phyloP scores from a whole-genome alignment of 1,140 invertebrate species.

The Drosophila arawakana region DNA sequence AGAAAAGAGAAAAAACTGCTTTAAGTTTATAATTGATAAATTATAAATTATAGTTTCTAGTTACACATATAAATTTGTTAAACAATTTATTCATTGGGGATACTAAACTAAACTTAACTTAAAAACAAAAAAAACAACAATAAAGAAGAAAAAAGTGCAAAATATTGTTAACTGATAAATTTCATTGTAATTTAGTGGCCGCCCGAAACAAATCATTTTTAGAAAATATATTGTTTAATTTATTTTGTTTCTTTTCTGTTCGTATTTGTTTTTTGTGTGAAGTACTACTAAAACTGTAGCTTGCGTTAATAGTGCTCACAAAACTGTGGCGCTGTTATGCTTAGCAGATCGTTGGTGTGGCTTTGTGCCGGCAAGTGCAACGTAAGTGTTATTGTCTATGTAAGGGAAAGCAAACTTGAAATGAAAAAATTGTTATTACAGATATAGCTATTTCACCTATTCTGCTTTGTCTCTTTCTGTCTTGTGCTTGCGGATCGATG shows the following conservation, averaged over 20 bases:
- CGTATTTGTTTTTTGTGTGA: background rate
- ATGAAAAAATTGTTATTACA: no score
- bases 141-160: conserved; percentile 28
- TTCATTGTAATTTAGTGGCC: conserved; percentile 35
- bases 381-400: no score
- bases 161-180: conserved; percentile 51
- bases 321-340: background rate
- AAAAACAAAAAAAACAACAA: conserved; percentile 2
- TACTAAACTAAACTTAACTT: conserved; percentile 22
- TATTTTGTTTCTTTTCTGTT: background rate
- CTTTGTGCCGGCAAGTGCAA: no score
- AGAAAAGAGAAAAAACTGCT: conserved; percentile 57
- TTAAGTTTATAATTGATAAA: conserved; percentile 77
- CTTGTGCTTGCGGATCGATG: no score
- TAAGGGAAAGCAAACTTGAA: no score
- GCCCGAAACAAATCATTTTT: conserved; percentile 56
- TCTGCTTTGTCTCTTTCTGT: no score
- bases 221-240: conserved; percentile 51
- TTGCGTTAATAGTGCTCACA: background rate
- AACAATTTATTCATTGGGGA: conserved; percentile 43
- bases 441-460: background rate
- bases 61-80: conserved; percentile 52
- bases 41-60: conserved; percentile 69
- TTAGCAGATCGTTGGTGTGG: no score
- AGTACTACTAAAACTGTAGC: conserved; percentile 9